Evolutionary conservation across 2,888 invertebrate species (phyloP).

Genomic region (Syritta pipiens): DNA sequence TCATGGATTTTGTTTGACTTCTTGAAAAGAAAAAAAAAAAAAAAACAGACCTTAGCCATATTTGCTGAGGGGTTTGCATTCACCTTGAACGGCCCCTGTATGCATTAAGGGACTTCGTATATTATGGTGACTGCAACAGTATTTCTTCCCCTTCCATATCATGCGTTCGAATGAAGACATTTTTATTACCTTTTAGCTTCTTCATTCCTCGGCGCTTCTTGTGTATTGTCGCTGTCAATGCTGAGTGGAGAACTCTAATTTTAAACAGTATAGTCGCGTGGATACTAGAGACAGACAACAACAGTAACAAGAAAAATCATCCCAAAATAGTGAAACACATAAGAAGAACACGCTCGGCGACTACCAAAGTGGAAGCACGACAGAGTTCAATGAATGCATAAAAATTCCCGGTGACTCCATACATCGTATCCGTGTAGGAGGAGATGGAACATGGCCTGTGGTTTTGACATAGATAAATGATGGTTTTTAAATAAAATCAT

Average conservation of each 20-base stretch:
- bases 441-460: neutral
- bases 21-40: no score
- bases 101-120: no score
- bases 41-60: constrained; percentile 33
- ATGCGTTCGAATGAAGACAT: neutral
- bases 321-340: constrained; percentile 9
- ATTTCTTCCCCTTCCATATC: constrained; percentile 3
- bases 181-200: constrained; percentile 34
- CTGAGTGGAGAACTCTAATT: constrained; percentile 32
- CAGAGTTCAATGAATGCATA: constrained; percentile 53
- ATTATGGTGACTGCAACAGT: constrained; percentile 15
- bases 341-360: constrained; percentile 3
- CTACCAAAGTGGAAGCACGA: neutral
- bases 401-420: constrained; percentile 28
- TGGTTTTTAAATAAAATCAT: no score
- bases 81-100: constrained; percentile 16
- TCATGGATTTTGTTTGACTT: constrained; percentile 38
- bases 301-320: no score
- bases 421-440: no score
- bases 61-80: constrained; percentile 16
- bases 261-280: constrained; percentile 47
- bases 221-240: neutral
- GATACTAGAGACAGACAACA: constrained; percentile 27
- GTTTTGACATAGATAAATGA: constrained; percentile 2
- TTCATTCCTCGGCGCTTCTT: constrained; percentile 5